These are phyloP conservation scores for Phrynocephalus vlangalii DNA, from an alignment of 2,797 vertebrate species.

Conservation along the genomic window DNA sequence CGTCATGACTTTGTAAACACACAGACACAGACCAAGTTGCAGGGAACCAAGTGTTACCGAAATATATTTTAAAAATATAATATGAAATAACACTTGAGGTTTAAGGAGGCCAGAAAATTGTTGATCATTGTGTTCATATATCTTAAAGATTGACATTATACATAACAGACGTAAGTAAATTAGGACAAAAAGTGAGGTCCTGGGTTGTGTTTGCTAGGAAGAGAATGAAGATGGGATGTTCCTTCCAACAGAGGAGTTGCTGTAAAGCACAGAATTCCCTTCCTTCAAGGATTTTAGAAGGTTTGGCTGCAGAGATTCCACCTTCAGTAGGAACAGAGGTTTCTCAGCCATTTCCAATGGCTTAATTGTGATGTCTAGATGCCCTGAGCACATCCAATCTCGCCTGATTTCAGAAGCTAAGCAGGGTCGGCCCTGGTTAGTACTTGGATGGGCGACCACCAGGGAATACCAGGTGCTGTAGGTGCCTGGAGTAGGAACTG, in stretches of 20 bases:
- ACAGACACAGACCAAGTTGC: not conserved
- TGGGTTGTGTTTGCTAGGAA: not conserved
- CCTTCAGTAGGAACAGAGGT: not conserved
- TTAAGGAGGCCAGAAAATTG: not conserved
- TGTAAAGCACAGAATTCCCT: constrained; percentile 1
- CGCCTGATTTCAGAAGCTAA: no score
- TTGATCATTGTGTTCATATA: not conserved
- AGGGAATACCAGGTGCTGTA: no score
- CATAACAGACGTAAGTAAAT: not conserved
- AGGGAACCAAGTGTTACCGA: not conserved
- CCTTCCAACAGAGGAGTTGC: not conserved
- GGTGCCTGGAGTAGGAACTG: no score
- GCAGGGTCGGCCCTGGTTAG: no score
- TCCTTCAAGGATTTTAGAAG: not conserved
- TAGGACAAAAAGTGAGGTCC: not conserved
- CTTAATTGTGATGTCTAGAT: not conserved
- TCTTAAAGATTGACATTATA: constrained; percentile 15
- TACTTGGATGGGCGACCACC: no score
- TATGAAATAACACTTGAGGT: not conserved
- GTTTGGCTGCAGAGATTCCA: not conserved
- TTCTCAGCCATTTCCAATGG: not conserved
- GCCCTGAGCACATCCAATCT: no score
- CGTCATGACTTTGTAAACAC: no score
- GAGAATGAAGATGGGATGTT: not conserved
- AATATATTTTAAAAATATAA: not conserved